A percentile compares a stretch with the other conserved stretches of the same genome.
Evolutionary conservation across 2,113 vertebrate genomes (phyloP).

Genomic region (Sminthopsis crassicaudata): DNA sequence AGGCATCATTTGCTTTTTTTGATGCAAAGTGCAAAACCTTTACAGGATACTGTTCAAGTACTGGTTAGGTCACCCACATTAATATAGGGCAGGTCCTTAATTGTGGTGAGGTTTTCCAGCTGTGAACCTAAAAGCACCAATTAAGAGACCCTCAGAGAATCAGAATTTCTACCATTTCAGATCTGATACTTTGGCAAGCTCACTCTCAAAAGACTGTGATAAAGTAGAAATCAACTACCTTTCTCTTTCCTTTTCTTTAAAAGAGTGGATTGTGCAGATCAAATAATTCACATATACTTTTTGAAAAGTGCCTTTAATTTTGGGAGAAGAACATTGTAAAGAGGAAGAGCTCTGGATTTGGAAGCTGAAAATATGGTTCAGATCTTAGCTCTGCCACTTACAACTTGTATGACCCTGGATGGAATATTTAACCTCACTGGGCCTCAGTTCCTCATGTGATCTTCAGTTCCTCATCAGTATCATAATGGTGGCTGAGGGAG

Average conservation of each 20-base stretch:
- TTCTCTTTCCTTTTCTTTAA: slow-evolving; percentile 21
- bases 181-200: not conserved
- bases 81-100: slow-evolving; percentile 41
- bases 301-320: not conserved
- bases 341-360: not conserved
- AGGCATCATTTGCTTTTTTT: slow-evolving; percentile 16
- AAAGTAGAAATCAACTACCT: slow-evolving; percentile 24
- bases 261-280: not conserved
- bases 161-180: slow-evolving; percentile 22
- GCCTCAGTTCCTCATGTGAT: not conserved
- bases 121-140: slow-evolving; percentile 13
- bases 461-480: not conserved
- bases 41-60: slow-evolving; percentile 50
- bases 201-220: not conserved
- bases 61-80: slow-evolving; percentile 28
- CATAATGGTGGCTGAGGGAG: not conserved
- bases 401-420: not conserved
- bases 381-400: not conserved
- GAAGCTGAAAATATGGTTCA: not conserved
- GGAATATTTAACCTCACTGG: not conserved
- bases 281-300: not conserved
- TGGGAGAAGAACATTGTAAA: not conserved
- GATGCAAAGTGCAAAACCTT: slow-evolving; percentile 36
- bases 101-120: not conserved
- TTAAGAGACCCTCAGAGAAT: not conserved